Base-by-base conservation (phyloP, 2,113 vertebrate genomes). In the Mustela lutreola region DNA sequence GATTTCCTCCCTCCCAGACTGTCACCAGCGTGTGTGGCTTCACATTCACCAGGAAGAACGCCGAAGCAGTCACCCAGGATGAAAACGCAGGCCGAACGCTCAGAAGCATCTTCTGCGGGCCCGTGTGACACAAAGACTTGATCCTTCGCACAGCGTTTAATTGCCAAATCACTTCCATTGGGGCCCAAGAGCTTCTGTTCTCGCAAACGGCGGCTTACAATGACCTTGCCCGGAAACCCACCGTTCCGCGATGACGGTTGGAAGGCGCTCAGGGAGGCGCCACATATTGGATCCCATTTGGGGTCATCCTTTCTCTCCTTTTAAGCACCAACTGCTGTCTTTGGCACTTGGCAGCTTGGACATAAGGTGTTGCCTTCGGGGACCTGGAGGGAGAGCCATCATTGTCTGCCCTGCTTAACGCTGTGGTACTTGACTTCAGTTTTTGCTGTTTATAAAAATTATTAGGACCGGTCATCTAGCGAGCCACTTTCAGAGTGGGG, bases 391-490 rank as follows among this genome's bases (percentile, higher is more conserved):
- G 33, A 78, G 39, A 93, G 60, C 45, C 58, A 39, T 58, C 7
- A 86, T 96, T 89, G 84, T 95, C 86, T 94, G n/a, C 48, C 78
- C 50, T 62, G 50, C 42, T 90, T 88, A 39, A n/a, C 70, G 36
- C 42, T 53, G 18, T 14, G 45, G 24, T 14, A 45, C 7, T 65
- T 21, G 11, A 76, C 82, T 92, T 94, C 95, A 39, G 45, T 76
- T 75, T 97, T 97, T 93, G 33, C 96, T 96, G 75, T 90, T 97
- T 95, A 89, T 95, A 76, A 84, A 73, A 91, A 83, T 76, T 26
- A 94, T 84, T 78, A 89, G 76, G 58, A n/a, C 63, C 33, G 8
- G 39, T 36, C 18, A 33, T 67, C n/a, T n/a, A 53, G 87, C 42
- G 89, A 95, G 67, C 36, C 83, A 58, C 58, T 80, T 93, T 89